phyloP scores from a whole-genome alignment of 2,797 vertebrate species.

The Bryconaethiops microstoma region DNA sequence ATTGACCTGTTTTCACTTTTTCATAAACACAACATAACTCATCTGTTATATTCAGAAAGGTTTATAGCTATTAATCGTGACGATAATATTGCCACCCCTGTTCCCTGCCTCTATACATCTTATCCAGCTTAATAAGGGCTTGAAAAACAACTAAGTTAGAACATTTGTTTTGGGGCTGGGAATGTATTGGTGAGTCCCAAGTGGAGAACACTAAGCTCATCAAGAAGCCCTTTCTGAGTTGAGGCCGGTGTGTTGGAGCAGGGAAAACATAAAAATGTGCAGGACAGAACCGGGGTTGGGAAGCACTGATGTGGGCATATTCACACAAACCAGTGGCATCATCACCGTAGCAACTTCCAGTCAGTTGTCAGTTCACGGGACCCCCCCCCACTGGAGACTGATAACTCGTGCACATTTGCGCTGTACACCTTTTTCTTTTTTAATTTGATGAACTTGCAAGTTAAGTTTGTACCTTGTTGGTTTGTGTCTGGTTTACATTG shows the following conservation, averaged over 20 bases:
- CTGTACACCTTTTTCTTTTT: conserved; percentile 38
- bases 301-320: background rate
- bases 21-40: background rate
- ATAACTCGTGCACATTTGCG: conserved; percentile 29
- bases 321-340: background rate
- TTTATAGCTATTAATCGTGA: background rate
- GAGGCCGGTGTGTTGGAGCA: background rate
- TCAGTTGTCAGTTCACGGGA: background rate
- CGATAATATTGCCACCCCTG: background rate
- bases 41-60: background rate
- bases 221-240: background rate
- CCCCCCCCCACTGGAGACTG: background rate
- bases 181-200: background rate
- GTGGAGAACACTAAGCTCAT: background rate
- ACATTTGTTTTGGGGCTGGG: background rate
- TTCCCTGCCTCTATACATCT: background rate
- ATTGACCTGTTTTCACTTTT: background rate
- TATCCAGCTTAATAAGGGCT: background rate
- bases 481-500: conserved; percentile 39
- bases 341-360: background rate
- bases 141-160: background rate
- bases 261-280: background rate
- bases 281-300: background rate
- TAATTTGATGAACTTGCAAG: conserved; percentile 21
- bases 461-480: conserved; percentile 32